Base-by-base conservation (phyloP, 2,888 invertebrate species). In the Pocota personata region DNA sequence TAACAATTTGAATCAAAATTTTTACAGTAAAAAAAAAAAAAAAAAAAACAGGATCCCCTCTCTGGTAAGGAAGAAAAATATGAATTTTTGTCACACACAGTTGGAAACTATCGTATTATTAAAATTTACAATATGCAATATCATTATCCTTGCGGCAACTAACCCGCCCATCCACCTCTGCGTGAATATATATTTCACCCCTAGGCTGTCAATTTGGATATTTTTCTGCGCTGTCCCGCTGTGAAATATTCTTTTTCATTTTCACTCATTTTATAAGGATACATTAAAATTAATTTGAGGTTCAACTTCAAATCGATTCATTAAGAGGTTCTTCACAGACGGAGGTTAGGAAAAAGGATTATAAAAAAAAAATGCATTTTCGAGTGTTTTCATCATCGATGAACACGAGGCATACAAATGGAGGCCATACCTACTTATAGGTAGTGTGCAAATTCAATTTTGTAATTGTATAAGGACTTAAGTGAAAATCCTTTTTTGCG, bases 401-500 rank as follows among this genome's bases (percentile, higher is more conserved):
- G 30, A 57, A 67, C 40, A 73, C 27, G 27, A n/a, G n/a, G 24
- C 14, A 60, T 60, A 24, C 64, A 69, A 73, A 75, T 75, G 75
- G 50, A 78, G 43, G 58, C 77, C 69, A 19, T 35, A 0, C 6
- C 35, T 2, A 7, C 24, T 3, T 3, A 14, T 6, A 58, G 3
- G 12, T 57, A 71, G 75, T 80, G 79, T 86, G 80, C 76, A 80
- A 86, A 86, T 86, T 86, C 80, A 86, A 86, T 86, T 86, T 86
- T 55, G 71, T 86, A 86, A 86, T 86, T 86, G 84, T 52, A 80
- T 86, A 86, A 86, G 80, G 80, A 86, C 84, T 86, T 86, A 71
- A 86, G 80, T 67, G 66, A 58, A 75, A 86, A 76, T 86, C 58
- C 80, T 80, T 86, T 71, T 75, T 60, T 10, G 37, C 12, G 19